phyloP scores from a whole-genome alignment of 2,888 invertebrate species.

The Pterostichus niger region DNA sequence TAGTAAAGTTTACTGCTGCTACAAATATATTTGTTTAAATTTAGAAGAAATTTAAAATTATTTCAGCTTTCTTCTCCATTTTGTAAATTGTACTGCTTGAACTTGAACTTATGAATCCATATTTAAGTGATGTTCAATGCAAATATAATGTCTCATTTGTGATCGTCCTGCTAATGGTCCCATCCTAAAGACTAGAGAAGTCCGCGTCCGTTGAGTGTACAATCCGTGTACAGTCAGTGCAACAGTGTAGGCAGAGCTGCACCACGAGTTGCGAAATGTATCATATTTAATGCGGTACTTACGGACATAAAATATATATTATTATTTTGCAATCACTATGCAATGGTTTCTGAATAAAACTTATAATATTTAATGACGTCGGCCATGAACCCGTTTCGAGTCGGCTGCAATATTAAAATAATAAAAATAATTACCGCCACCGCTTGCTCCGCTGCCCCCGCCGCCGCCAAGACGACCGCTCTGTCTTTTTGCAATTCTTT shows the following conservation, averaged over 20 bases:
- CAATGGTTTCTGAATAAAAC: constrained; percentile 74
- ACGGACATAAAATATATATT: constrained; percentile 66
- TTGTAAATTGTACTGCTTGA: too few species aligned
- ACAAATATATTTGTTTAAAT: too few species aligned
- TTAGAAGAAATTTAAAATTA: too few species aligned
- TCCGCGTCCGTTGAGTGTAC: too few species aligned
- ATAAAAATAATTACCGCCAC: constrained; percentile 68
- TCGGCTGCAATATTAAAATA: constrained; percentile 68
- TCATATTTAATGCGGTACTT: constrained; percentile 66
- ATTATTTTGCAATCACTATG: constrained; percentile 66
- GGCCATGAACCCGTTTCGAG: constrained; percentile 75
- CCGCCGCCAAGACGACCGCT: constrained; percentile 3
- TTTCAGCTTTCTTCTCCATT: too few species aligned
- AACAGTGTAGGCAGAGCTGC: constrained; percentile 39
- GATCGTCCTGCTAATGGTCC: too few species aligned
- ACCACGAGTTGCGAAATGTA: constrained; percentile 60
- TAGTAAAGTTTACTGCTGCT: too few species aligned
- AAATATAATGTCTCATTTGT: too few species aligned
- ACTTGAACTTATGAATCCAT: too few species aligned
- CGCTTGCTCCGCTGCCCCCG: constrained; percentile 23
- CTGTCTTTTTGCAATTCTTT: constrained; percentile 34
- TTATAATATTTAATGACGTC: constrained; percentile 78
- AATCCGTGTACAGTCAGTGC: not conserved
- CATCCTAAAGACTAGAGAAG: too few species aligned
- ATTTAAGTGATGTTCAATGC: not conserved